Evolutionary conservation across 2,797 vertebrate species (phyloP).

Genomic region (Poeciliopsis presidionis): DNA sequence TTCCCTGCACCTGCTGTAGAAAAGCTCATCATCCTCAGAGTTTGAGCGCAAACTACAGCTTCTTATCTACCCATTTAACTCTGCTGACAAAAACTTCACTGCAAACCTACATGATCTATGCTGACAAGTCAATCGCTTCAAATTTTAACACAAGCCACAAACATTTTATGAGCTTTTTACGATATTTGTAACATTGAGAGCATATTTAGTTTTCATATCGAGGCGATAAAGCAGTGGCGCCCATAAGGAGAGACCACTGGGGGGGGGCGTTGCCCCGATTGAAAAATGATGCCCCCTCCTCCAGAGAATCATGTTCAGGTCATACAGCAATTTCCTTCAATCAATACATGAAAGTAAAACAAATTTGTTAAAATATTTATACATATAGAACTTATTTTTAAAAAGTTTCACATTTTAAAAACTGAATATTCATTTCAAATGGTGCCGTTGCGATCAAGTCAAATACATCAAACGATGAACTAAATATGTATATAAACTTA

Average conservation of each 20-base stretch:
- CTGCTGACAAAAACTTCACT: neutral
- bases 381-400: no score
- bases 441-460: neutral
- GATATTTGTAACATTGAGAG: neutral
- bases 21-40: constrained; percentile 11
- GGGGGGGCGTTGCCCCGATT: no score
- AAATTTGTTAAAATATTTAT: no score
- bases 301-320: no score
- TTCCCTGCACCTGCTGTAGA: constrained; percentile 30
- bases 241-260: no score
- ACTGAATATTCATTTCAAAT: no score
- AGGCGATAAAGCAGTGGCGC: neutral
- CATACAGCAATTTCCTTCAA: no score
- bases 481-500: neutral
- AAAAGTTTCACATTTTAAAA: no score
- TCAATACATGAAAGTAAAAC: no score
- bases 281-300: no score
- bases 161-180: neutral
- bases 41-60: neutral
- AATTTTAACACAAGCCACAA: neutral
- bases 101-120: neutral
- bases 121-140: neutral
- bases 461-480: neutral
- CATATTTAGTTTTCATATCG: neutral
- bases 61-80: neutral